These are phyloP conservation scores for Agrochola circellaris DNA, from an alignment of 2,888 invertebrate species.

Conservation along the genomic window DNA sequence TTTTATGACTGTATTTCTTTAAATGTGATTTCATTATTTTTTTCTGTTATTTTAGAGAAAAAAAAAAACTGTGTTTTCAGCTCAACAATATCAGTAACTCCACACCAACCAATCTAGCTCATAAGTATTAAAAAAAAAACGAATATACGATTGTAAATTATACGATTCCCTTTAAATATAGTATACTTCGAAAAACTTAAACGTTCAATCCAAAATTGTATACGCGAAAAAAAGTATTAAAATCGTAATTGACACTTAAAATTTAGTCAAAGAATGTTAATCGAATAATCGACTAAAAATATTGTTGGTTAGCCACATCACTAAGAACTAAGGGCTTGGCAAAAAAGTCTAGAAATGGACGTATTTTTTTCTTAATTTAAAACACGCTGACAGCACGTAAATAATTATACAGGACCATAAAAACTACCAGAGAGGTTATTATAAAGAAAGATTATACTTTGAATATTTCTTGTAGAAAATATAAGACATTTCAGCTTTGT, in stretches of 20 bases:
- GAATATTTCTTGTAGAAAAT: not conserved
- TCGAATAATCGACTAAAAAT: constrained; percentile 58
- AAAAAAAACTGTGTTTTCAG: not conserved
- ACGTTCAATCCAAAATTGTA: constrained; percentile 85
- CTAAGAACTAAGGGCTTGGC: constrained; percentile 21
- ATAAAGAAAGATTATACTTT: not conserved
- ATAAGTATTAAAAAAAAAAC: constrained; percentile 70
- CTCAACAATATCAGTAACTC: constrained; percentile 28
- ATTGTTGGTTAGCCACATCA: constrained; percentile 26
- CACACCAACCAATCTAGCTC: constrained; percentile 53
- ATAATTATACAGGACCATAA: not conserved
- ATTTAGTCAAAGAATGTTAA: constrained; percentile 59
- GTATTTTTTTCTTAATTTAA: too few species aligned
- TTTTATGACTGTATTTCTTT: constrained; percentile 33
- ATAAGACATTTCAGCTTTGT: not conserved
- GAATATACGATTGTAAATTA: constrained; percentile 82
- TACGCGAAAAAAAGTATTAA: constrained; percentile 80
- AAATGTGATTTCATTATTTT: constrained; percentile 2
- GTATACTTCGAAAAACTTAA: constrained; percentile 73
- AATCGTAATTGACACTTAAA: constrained; percentile 65
- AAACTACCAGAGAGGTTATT: not conserved
- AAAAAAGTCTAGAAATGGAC: too few species aligned
- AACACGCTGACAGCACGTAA: too few species aligned
- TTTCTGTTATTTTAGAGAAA: not conserved
- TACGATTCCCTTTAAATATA: constrained; percentile 79